Evolutionary conservation across 2,888 invertebrate species (phyloP).

Genomic region (Cyclophora punctaria): DNA sequence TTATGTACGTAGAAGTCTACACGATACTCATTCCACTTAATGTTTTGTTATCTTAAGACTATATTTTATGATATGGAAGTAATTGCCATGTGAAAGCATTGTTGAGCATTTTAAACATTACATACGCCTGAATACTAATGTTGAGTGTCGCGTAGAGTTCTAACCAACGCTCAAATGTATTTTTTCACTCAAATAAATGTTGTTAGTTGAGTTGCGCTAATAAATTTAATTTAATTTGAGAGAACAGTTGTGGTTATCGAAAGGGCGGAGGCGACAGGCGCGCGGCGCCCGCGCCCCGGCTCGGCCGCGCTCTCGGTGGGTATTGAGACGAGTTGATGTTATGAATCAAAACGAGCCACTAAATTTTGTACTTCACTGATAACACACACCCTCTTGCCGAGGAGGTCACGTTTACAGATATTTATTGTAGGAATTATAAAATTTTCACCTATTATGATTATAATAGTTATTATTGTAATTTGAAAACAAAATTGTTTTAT

Average conservation of each 20-base stretch:
- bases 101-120: slow-evolving; percentile 10
- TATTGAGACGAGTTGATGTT: slow-evolving; percentile 8
- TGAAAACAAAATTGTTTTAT: slow-evolving; percentile 41
- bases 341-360: slow-evolving; percentile 3
- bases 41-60: slow-evolving; percentile 15
- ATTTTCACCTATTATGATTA: slow-evolving; percentile 45
- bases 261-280: slow-evolving; percentile 34
- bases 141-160: slow-evolving; percentile 33
- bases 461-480: slow-evolving; percentile 43
- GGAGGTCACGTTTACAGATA: slow-evolving; percentile 41
- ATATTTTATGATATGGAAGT: slow-evolving; percentile 18
- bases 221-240: slow-evolving; percentile 16
- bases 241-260: slow-evolving; percentile 28
- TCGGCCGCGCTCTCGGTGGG: slow-evolving; percentile 5
- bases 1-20: slow-evolving; percentile 29
- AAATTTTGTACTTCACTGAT: slow-evolving; percentile 13
- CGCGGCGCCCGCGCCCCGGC: slow-evolving; percentile 6
- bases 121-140: slow-evolving; percentile 7
- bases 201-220: slow-evolving; percentile 19
- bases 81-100: slow-evolving; percentile 18
- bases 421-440: slow-evolving; percentile 38
- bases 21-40: slow-evolving; percentile 27
- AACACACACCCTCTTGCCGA: slow-evolving; percentile 4
- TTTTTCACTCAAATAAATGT: slow-evolving; percentile 21
- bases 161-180: slow-evolving; percentile 25